Base-by-base conservation (phyloP, 2,888 invertebrate species). In the Cremastobaeus sp. region DNA sequence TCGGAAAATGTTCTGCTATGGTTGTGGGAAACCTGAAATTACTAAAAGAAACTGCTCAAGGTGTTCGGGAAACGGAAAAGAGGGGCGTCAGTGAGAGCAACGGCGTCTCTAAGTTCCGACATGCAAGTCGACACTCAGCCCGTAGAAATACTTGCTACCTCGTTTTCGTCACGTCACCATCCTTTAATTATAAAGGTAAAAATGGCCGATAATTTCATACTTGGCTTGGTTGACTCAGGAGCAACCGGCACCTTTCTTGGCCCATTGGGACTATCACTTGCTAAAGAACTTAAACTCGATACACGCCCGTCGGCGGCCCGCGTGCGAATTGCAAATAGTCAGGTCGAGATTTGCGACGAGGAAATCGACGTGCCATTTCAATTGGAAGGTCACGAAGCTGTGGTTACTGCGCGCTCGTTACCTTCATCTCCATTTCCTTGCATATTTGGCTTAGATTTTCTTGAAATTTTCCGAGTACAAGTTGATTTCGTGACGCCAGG, bases 1-100 rank as follows among this genome's bases (percentile, higher is more conserved):
- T 2, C 11, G 55, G n/a, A 32, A 11, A 3, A 28, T 32, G 1
- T 55, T 55, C n/a, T 43, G 55, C 18, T 55, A 30, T 17, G 43
- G 55, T 1, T 55, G 55, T 20, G 55, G 55, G 3, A 32, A 20
- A 20, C 30, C 18, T 0, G 32, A 20, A 1, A n/a, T 43, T 0
- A 1, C 12, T 3, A 55, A 55, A 11, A 11, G 18, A 0, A 12
- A 43, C 1, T 55, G 55, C 20, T 32, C 20, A 1, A 4, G 8
- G 0, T 50, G 50, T 20, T 37, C 52, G 52, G 37, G 21, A 50
- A 50, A 50, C 50, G 18, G 0, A n/a, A 4, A 6, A 28, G 1
- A 34, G 20, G 20, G 37, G 17, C 25, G 47, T 15, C 12, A 11
- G 3, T n/a, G n/a, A n/a, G n/a, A n/a, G n/a, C n/a, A n/a, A n/a